Conservation (phyloP, 2,113 vertebrate genomes). For the Toxostoma redivivum region DNA sequence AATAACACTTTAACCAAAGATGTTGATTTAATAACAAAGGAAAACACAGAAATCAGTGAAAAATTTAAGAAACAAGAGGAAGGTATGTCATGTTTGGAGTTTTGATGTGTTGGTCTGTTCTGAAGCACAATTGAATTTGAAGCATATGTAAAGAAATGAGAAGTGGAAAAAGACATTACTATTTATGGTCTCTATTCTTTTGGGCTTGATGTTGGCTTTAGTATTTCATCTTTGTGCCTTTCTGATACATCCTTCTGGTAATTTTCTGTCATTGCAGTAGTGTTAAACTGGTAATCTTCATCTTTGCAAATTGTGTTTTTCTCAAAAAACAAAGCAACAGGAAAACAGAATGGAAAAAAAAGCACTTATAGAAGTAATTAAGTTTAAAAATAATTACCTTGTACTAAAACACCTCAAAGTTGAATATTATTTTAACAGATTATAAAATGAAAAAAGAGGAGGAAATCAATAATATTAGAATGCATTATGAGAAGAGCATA, state of each 20-base stretch:
- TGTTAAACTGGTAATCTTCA: not conserved
- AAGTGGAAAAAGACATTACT: not conserved
- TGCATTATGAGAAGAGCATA: slow-evolving; percentile 88
- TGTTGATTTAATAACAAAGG: slow-evolving; percentile 88
- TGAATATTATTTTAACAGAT: slow-evolving; percentile 71
- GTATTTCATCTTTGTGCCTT: not conserved
- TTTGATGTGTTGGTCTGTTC: not conserved
- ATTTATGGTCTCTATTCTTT: not conserved
- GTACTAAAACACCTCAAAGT: not conserved
- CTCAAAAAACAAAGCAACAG: not conserved
- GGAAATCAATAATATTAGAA: slow-evolving; percentile 79
- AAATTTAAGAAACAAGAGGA: slow-evolving; percentile 80
- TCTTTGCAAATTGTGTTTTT: not conserved
- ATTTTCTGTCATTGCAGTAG: not conserved
- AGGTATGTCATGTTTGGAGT: slow-evolving; percentile 72
- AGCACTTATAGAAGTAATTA: not conserved
- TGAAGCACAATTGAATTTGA: not conserved
- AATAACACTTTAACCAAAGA: slow-evolving; percentile 94
- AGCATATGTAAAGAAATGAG: not conserved
- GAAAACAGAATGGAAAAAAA: not conserved
- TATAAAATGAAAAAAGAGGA: slow-evolving; percentile 83
- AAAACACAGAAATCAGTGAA: slow-evolving; percentile 86
- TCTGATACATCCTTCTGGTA: not conserved
- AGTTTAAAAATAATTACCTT: not conserved
- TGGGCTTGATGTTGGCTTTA: not conserved